Percentiles rank a stretch among this genome's conserved stretches.
Evolutionary conservation across 2,113 vertebrate genomes (phyloP).

Genomic region (Ardeotis arabs): DNA sequence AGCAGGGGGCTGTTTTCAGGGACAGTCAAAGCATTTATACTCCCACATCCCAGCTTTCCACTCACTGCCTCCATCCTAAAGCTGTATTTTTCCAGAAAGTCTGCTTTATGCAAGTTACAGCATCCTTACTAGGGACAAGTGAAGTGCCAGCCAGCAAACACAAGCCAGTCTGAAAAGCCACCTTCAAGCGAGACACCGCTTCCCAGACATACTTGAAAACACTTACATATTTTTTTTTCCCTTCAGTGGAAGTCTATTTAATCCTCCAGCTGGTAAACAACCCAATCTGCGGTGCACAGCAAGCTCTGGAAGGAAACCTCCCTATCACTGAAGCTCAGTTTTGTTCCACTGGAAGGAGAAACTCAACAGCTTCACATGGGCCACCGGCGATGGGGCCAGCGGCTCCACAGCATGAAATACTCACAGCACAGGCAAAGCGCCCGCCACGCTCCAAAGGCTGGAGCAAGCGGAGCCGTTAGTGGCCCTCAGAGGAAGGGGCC

Average conservation of each 20-base stretch:
- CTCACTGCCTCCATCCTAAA: not conserved
- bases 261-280: slow-evolving; percentile 47
- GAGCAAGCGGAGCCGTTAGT: not conserved
- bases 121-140: not conserved
- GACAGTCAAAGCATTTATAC: not conserved
- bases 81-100: slow-evolving; percentile 31
- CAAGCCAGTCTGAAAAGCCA: slow-evolving; percentile 26
- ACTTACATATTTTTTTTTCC: not conserved
- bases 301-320: slow-evolving; percentile 18
- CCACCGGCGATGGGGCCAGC: not conserved
- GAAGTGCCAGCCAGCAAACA: slow-evolving; percentile 32
- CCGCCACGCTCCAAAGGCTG: rapidly evolving
- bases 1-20: not conserved
- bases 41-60: not conserved
- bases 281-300: not conserved
- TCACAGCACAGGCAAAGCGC: not conserved
- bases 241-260: slow-evolving; percentile 26
- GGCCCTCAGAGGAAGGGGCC: not conserved
- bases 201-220: slow-evolving; percentile 30
- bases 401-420: not conserved
- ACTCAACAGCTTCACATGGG: not conserved
- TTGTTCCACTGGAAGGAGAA: not conserved
- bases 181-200: not conserved
- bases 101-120: not conserved
- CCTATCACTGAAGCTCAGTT: not conserved